Evolutionary conservation across 2,797 vertebrate species (phyloP).

Genomic region (Orientallactaga sibirica): DNA sequence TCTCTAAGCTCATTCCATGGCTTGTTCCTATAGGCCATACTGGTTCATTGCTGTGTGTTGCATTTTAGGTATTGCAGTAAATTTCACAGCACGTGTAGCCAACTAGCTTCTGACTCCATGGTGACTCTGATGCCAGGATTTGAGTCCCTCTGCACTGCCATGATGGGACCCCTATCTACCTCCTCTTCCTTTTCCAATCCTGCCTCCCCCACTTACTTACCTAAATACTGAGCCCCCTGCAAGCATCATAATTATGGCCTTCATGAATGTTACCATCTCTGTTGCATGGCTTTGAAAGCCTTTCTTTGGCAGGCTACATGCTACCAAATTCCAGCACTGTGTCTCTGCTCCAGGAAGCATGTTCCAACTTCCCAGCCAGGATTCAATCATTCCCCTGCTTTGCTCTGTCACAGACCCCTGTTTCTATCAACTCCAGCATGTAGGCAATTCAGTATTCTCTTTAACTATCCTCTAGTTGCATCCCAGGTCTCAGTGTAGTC

Average conservation of each 20-base stretch:
- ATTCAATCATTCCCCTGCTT: background rate
- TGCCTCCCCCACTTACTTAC: too few relatives aligned
- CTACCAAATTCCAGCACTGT: background rate
- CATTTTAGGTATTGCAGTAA: background rate
- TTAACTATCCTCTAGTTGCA: background rate
- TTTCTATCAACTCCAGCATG: background rate
- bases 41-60: background rate
- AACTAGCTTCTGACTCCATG: background rate
- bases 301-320: conserved; percentile 10
- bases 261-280: background rate
- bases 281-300: background rate
- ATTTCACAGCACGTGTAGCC: background rate
- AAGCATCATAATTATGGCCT: background rate
- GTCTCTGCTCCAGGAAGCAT: conserved; percentile 3
- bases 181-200: too few relatives aligned
- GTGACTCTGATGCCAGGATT: conserved; percentile 10
- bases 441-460: conserved; percentile 11
- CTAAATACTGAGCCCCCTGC: background rate
- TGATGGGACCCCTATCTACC: background rate
- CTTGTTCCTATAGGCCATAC: background rate
- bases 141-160: background rate
- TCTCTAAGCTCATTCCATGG: background rate
- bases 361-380: background rate
- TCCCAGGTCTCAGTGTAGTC: background rate
- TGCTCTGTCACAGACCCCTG: background rate